Evolutionary conservation across 2,888 invertebrate genomes (phyloP).

Genomic region (Labia minor): DNA sequence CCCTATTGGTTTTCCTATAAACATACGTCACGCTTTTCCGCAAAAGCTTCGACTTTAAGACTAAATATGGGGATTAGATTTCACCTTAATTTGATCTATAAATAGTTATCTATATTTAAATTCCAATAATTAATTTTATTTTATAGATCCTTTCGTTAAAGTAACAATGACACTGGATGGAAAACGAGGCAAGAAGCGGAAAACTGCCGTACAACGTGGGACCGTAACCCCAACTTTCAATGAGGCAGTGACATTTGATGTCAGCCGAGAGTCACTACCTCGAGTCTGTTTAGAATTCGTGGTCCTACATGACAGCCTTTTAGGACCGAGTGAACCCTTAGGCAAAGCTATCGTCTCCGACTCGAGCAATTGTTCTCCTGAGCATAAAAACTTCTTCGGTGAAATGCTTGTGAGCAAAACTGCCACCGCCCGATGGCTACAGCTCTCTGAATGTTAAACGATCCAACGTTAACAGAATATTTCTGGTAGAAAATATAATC

Average conservation of each 20-base stretch:
- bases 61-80: too few relatives aligned
- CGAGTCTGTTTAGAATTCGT: constrained; percentile 46
- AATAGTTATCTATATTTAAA: too few relatives aligned
- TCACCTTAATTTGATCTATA: too few relatives aligned
- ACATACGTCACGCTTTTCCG: too few relatives aligned
- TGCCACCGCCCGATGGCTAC: constrained; percentile 49
- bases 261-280: constrained; percentile 43
- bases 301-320: constrained; percentile 49
- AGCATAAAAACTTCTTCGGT: constrained; percentile 44
- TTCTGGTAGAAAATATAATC: too few relatives aligned
- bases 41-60: too few relatives aligned
- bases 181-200: constrained; percentile 41
- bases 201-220: constrained; percentile 40
- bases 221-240: constrained; percentile 43
- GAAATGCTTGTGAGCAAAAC: constrained; percentile 46
- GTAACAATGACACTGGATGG: constrained; percentile 38
- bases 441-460: constrained; percentile 37
- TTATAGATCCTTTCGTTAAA: constrained; percentile 42
- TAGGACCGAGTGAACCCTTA: constrained; percentile 47
- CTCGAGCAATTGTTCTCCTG: constrained; percentile 36
- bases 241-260: constrained; percentile 42
- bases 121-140: too few relatives aligned
- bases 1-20: too few relatives aligned
- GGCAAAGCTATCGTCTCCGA: constrained; percentile 45
- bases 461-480: neutral